Evolutionary conservation across 1,140 invertebrate species (phyloP).

Genomic region (Acyrthosiphon pisum): DNA sequence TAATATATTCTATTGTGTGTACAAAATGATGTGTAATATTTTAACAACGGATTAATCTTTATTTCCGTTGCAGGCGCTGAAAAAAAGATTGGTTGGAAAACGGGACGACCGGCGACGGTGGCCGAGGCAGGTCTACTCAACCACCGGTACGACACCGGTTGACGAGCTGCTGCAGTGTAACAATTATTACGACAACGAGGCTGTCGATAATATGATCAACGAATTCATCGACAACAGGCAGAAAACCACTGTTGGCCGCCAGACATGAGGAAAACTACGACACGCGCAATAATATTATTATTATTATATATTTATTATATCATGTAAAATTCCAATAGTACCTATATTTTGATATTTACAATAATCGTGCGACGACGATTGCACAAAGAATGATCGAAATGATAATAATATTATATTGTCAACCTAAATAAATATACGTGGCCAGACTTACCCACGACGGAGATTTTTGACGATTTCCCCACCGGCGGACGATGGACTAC

Average conservation of each 20-base stretch:
- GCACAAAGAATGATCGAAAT: background rate
- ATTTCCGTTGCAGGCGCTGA: conserved; percentile 14
- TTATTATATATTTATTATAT: background rate
- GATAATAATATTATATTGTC: background rate
- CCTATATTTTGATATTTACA: background rate
- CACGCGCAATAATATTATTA: background rate
- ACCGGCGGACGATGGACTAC: background rate
- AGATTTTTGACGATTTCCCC: background rate
- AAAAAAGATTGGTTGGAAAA: background rate
- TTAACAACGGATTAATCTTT: background rate
- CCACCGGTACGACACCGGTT: background rate
- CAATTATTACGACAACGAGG: conserved; percentile 45
- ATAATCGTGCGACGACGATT: background rate
- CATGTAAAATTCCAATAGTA: too few relatives aligned
- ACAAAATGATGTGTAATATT: background rate
- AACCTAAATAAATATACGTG: background rate
- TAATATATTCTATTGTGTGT: background rate
- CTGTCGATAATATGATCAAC: conserved; percentile 50
- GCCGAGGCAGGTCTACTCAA: too few relatives aligned
- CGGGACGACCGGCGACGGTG: background rate
- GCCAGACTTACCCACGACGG: background rate
- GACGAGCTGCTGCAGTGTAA: background rate
- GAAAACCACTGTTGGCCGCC: background rate
- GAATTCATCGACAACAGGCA: conserved; percentile 30
- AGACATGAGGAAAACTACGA: background rate